Conservation (phyloP, 2,888 invertebrate species). For the Octodonta nipae region DNA sequence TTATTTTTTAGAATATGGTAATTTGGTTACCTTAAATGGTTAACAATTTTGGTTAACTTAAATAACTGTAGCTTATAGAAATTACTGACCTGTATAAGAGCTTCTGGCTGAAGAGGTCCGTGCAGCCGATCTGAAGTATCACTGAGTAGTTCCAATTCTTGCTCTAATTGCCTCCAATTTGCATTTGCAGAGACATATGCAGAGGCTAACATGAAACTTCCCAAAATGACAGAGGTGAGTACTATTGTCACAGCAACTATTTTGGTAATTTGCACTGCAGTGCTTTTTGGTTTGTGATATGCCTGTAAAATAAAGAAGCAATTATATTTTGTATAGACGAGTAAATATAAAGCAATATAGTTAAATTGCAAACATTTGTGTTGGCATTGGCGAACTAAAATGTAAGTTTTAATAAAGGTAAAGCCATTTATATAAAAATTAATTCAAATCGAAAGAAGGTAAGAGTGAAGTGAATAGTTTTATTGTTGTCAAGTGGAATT, state of each 20-base stretch:
- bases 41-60: too few relatives aligned
- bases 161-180: conserved; percentile 64
- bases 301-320: conserved; percentile 44
- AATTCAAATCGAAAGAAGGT: too few relatives aligned
- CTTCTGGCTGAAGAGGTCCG: conserved; percentile 41
- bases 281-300: conserved; percentile 57
- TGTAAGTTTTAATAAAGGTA: too few relatives aligned
- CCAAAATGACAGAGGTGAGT: conserved; percentile 65
- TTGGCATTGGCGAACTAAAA: too few relatives aligned
- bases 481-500: too few relatives aligned
- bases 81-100: conserved; percentile 54
- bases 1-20: too few relatives aligned
- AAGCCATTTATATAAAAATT: too few relatives aligned
- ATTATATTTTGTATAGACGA: background rate
- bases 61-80: too few relatives aligned
- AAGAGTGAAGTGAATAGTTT: too few relatives aligned
- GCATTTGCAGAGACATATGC: conserved; percentile 72
- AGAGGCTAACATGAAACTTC: conserved; percentile 69
- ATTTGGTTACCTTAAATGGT: too few relatives aligned
- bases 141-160: conserved; percentile 56
- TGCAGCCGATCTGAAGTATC: conserved; percentile 43
- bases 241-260: conserved; percentile 74
- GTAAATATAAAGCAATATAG: too few relatives aligned
- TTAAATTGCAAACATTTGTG: too few relatives aligned
- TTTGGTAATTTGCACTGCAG: conserved; percentile 74